Evolutionary conservation across 2,888 invertebrate species (phyloP).

Genomic region (Hartigia nigra): DNA sequence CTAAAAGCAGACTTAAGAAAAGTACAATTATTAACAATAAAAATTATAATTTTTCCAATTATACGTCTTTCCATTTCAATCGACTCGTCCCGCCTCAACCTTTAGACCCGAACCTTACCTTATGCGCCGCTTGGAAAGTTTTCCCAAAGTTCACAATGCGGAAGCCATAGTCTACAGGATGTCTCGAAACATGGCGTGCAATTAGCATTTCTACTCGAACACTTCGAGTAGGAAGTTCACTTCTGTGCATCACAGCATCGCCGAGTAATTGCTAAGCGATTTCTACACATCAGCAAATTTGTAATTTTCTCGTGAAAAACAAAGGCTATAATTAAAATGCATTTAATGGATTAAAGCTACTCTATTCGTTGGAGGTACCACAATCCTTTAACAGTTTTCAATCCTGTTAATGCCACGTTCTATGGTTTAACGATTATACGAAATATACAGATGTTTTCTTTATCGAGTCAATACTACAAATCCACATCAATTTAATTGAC

Average conservation of each 20-base stretch:
- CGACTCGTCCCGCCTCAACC: not conserved
- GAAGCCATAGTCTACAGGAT: not conserved
- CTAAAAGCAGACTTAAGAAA: not conserved
- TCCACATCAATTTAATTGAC: not conserved
- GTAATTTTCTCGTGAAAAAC: not conserved
- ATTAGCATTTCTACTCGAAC: not conserved
- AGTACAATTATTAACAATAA: not conserved
- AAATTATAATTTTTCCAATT: not conserved
- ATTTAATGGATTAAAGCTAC: not conserved
- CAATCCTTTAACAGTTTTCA: not conserved
- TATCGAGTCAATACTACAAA: not conserved
- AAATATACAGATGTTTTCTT: not conserved
- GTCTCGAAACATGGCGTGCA: not conserved
- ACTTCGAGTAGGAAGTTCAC: not conserved
- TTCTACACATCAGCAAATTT: not conserved
- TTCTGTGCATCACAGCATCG: not conserved
- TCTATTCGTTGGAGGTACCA: not conserved
- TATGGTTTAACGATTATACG: not conserved
- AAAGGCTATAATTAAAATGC: not conserved
- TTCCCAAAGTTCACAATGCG: not conserved
- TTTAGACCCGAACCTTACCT: not conserved
- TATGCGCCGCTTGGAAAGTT: not conserved
- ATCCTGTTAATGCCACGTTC: not conserved
- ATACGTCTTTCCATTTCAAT: not conserved
- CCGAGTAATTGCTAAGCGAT: not conserved